phyloP scores from a whole-genome alignment of 2,888 invertebrate species.

The Lymantria dispar region DNA sequence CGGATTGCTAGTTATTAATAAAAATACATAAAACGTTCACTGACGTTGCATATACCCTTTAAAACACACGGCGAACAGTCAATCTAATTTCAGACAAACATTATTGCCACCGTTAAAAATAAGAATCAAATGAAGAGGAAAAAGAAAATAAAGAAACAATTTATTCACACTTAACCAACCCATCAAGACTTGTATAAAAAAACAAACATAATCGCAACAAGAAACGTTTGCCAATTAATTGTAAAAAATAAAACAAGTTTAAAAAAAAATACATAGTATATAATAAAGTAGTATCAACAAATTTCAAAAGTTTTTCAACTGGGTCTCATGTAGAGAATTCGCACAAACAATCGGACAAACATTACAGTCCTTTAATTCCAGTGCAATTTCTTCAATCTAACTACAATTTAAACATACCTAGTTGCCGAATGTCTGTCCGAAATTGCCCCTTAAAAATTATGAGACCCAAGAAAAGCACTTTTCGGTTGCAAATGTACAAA shows the following conservation, averaged over 20 bases:
- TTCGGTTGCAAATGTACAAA: conserved; percentile 17
- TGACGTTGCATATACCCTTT: neutral
- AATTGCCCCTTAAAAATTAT: neutral
- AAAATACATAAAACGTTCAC: too few species aligned
- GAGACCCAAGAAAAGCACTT: neutral
- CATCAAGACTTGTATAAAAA: conserved; percentile 28
- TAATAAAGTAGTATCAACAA: conserved; percentile 39
- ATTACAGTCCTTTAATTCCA: neutral
- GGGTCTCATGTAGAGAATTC: neutral
- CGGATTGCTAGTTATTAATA: too few species aligned
- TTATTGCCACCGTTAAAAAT: neutral
- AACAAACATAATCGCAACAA: conserved; percentile 31
- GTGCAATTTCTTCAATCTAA: conserved; percentile 3
- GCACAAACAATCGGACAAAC: conserved; percentile 19
- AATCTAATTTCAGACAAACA: neutral
- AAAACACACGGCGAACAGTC: neutral
- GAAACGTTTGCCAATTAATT: conserved; percentile 31
- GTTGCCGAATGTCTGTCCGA: neutral
- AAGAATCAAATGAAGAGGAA: neutral
- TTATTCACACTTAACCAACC: conserved; percentile 5
- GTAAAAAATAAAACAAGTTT: conserved; percentile 39
- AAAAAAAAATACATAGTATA: conserved; percentile 36
- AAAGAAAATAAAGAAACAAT: neutral
- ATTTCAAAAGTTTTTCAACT: conserved; percentile 21
- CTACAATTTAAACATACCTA: conserved; percentile 5